Conservation (phyloP, 2,888 invertebrate genomes). For the Aleiodes testaceus region DNA sequence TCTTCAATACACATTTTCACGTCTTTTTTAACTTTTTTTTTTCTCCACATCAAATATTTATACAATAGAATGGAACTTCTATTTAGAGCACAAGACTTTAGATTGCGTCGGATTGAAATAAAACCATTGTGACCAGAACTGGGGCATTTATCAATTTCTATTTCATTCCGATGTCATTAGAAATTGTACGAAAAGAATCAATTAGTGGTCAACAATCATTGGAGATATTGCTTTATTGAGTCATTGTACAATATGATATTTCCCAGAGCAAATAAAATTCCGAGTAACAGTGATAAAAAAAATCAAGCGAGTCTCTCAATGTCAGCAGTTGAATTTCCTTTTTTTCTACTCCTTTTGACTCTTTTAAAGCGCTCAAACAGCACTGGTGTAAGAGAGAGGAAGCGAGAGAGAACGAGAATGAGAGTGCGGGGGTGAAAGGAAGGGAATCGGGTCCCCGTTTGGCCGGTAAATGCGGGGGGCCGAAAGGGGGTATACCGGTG, state of each 20-base stretch:
- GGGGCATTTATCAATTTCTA: neutral
- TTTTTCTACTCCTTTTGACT: neutral
- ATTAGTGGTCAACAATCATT: neutral
- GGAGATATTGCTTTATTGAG: conserved; percentile 21
- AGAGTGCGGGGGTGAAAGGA: conserved; percentile 35
- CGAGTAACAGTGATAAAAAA: conserved; percentile 13
- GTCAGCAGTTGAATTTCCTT: conserved; percentile 3
- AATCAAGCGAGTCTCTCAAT: conserved; percentile 25
- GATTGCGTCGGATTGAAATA: no score
- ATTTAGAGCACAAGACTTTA: no score
- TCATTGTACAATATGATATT: conserved; percentile 10
- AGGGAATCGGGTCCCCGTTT: conserved; percentile 38
- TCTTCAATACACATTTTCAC: conserved; percentile 10
- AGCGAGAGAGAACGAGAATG: neutral
- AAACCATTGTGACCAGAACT: no score
- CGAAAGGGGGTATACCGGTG: conserved; percentile 48
- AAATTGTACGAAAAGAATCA: neutral
- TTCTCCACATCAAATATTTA: no score
- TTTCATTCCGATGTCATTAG: neutral
- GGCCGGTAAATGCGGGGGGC: conserved; percentile 41
- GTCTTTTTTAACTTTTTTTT: neutral
- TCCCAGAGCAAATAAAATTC: neutral
- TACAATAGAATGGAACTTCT: no score
- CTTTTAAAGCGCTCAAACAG: conserved; percentile 9
- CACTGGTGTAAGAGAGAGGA: neutral